Percentiles rank a stretch among this genome's conserved stretches.
Conservation (phyloP, 2,113 vertebrate genomes). For the Phoenicopterus ruber region DNA sequence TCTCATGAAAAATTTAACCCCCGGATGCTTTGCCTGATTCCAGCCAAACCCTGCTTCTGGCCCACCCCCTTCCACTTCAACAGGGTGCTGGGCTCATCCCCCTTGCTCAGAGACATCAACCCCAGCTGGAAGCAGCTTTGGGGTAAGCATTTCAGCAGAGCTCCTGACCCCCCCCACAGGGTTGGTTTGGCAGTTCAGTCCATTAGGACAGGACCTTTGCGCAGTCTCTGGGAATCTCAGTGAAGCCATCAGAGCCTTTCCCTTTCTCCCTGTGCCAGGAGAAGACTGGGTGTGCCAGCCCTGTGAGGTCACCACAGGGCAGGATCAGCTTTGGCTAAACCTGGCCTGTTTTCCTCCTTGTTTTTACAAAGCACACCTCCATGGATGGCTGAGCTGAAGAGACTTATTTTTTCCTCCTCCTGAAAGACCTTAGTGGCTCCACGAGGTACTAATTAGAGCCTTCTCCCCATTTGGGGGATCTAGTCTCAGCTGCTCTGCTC, state of each 20-base stretch:
- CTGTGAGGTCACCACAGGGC: background rate
- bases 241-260: background rate
- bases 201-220: background rate
- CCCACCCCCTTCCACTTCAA: background rate
- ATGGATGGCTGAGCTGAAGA: background rate
- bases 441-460: background rate
- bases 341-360: background rate
- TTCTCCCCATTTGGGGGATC: rapidly evolving
- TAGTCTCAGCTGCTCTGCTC: background rate
- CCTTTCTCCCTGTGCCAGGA: background rate
- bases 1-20: conserved; percentile 50
- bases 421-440: background rate
- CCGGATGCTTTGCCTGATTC: background rate
- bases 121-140: background rate
- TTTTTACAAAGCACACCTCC: background rate
- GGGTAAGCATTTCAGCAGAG: background rate
- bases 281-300: rapidly evolving
- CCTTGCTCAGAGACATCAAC: background rate
- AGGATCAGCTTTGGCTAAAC: background rate
- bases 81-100: background rate
- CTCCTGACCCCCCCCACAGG: background rate
- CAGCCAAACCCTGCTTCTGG: background rate
- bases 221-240: background rate
- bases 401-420: background rate
- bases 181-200: background rate